Base-by-base conservation (phyloP, 2,113 vertebrate species). In the Pelodiscus sinensis region DNA sequence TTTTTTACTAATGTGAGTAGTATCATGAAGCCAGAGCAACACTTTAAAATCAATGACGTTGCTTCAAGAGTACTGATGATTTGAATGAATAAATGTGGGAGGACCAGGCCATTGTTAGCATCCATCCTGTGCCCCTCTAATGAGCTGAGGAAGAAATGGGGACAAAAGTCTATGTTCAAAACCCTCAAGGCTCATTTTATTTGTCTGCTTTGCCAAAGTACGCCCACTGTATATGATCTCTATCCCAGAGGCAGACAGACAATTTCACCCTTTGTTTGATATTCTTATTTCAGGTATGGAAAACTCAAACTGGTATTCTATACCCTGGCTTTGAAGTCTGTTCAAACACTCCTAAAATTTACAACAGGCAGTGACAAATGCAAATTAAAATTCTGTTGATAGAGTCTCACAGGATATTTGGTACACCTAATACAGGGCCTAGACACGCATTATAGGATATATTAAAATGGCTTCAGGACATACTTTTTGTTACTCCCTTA, bases 301-400 rank as follows among this genome's bases (percentile, higher is more conserved):
- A 94, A 95, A 92, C 24, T 94, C 85, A 82, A 86, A 82, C 73
- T 24, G 15, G 75, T 65, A 68, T 84, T 71, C 80, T 88, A 85
- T 11, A 89, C 3, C 1, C 8, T 51, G 11, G 12, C 84, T 91
- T 93, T 86, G 89, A 95, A 90, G 57, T 80, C 35, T 88, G 2
- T 51, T 68, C 84, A 95, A 95, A 88, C 87, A 94, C 90, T 91
- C 54, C 16, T 85, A 27, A 82, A 90, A 91, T 86, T 86, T 79
- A 84, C n/a, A 83, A 12, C 86, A 79, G 56, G 75, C 5, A 0
- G 56, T 85, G 84, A 82, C 56, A 88, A 95, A 84, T 29, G 81
- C 51, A 84, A 68, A 92, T 57, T 4, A 51, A 88, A 83, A 86
- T 95, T 89, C 77, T 88, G 95, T 88, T 82, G 78, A 54, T 44